Conservation (phyloP, 2,888 invertebrate species). For the Troides oblongomaculatus region DNA sequence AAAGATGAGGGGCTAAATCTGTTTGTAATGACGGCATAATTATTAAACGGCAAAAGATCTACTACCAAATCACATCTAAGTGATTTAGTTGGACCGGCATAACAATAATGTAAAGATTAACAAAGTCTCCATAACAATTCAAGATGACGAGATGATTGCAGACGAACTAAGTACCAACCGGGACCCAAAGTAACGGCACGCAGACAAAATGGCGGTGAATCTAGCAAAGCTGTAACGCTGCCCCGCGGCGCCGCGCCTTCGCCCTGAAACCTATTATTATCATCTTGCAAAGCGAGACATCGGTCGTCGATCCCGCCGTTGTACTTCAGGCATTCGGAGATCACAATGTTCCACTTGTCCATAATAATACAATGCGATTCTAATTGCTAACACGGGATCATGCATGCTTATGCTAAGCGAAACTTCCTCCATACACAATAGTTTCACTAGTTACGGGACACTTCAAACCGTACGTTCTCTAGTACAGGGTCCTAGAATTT, state of each 20-base stretch:
- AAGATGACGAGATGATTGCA: constrained; percentile 5
- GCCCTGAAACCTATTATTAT: constrained; percentile 19
- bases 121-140: neutral
- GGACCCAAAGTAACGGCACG: constrained; percentile 8
- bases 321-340: constrained; percentile 2
- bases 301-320: constrained; percentile 14
- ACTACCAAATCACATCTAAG: too few species aligned
- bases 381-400: too few species aligned
- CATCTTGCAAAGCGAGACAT: constrained; percentile 9
- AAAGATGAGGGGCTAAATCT: too few species aligned
- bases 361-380: neutral
- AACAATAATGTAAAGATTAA: neutral
- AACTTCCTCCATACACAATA: too few species aligned
- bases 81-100: too few species aligned
- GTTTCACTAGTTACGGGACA: too few species aligned
- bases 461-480: too few species aligned
- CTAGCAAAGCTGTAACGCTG: constrained; percentile 2
- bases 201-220: constrained; percentile 11
- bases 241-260: constrained; percentile 23
- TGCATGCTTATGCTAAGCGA: too few species aligned
- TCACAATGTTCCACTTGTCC: constrained; percentile 8
- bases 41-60: too few species aligned
- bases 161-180: constrained; percentile 1
- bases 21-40: too few species aligned
- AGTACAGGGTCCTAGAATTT: too few species aligned